These are phyloP conservation scores for Archilochus colubris DNA, from an alignment of 2,113 vertebrate genomes.

Conservation along the genomic window DNA sequence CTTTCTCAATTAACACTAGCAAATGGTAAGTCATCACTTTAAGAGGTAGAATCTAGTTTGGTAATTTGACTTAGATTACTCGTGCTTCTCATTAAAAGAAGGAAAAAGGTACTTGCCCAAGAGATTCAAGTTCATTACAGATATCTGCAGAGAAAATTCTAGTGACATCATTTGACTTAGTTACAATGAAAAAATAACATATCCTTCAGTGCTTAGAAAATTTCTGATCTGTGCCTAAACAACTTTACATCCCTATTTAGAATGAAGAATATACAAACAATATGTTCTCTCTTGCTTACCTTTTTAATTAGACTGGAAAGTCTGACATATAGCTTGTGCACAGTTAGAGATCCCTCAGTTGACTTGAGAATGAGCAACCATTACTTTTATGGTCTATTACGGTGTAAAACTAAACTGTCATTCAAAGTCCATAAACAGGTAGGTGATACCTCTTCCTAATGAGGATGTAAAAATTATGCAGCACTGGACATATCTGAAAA, in stretches of 20 bases:
- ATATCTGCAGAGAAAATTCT: not conserved
- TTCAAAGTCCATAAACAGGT: not conserved
- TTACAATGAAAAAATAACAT: not conserved
- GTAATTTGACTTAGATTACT: not conserved
- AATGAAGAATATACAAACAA: not conserved
- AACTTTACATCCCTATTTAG: constrained; percentile 12
- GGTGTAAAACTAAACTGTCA: constrained; percentile 11
- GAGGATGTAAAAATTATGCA: not conserved
- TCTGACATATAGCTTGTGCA: not conserved
- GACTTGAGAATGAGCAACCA: not conserved
- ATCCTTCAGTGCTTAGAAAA: not conserved
- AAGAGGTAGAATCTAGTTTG: not conserved
- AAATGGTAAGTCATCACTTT: not conserved
- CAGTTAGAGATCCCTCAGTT: not conserved
- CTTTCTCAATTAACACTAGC: not conserved
- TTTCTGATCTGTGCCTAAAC: not conserved
- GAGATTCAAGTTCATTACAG: not conserved
- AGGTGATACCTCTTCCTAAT: not conserved
- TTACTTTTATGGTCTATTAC: not conserved
- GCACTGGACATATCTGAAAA: not conserved
- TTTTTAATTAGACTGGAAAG: constrained; percentile 30
- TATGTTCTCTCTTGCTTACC: not conserved
- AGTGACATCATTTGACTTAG: not conserved
- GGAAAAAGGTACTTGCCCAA: not conserved
- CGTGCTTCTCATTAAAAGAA: not conserved